These are phyloP conservation scores for Thyatira batis DNA, from an alignment of 2,888 invertebrate genomes.

Conservation along the genomic window DNA sequence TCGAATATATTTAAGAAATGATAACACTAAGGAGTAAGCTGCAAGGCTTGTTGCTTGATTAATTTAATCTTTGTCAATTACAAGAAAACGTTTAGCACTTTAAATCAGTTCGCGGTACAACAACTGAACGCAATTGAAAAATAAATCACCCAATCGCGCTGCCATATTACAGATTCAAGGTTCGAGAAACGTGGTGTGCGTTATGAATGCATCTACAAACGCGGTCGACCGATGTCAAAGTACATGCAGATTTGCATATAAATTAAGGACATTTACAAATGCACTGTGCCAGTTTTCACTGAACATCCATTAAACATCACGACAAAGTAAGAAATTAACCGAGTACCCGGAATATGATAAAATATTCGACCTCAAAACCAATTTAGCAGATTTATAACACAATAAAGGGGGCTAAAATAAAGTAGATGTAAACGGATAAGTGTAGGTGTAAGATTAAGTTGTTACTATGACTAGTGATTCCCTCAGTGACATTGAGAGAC, in stretches of 20 bases:
- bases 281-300: conserved; percentile 1
- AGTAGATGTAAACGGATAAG: neutral
- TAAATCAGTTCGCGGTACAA: neutral
- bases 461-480: neutral
- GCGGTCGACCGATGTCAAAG: neutral
- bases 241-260: conserved; percentile 2
- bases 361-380: neutral
- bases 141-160: neutral
- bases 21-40: too few species aligned
- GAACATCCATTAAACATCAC: neutral
- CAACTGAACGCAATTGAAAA: neutral
- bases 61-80: too few species aligned
- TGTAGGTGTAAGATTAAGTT: neutral
- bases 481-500: neutral
- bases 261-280: neutral
- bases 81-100: neutral
- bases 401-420: neutral
- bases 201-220: neutral
- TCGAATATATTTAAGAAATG: too few species aligned
- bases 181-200: neutral
- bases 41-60: too few species aligned
- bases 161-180: neutral
- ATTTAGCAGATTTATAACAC: neutral
- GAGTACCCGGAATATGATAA: neutral
- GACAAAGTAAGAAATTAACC: neutral